These are phyloP conservation scores for Globodera rostochiensis DNA, from an alignment of 1,140 invertebrate genomes.

Conservation along the genomic window DNA sequence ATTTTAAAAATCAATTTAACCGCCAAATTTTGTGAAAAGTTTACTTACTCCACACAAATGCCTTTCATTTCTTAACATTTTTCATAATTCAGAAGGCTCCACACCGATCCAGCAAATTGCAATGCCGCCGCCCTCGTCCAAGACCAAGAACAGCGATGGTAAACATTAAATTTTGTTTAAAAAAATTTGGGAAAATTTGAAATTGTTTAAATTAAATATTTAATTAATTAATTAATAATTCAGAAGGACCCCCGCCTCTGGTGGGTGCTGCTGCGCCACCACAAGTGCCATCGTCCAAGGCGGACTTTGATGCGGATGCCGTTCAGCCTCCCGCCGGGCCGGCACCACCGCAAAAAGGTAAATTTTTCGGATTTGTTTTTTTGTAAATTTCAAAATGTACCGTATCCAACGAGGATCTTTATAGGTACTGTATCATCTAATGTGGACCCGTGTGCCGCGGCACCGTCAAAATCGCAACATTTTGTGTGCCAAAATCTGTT, in stretches of 20 bases:
- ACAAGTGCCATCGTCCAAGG: not conserved
- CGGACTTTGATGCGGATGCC: no score
- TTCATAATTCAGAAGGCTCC: no score
- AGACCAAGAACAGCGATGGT: not conserved
- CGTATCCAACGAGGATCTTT: not conserved
- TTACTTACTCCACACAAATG: no score
- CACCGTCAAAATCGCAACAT: slow-evolving; percentile 48
- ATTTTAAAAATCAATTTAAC: not conserved
- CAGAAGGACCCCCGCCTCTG: not conserved
- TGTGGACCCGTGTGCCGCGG: slow-evolving; percentile 40
- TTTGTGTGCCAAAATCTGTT: slow-evolving; percentile 57
- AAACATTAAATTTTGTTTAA: no score
- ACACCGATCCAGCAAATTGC: not conserved
- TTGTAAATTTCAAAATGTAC: no score
- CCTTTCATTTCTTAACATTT: no score
- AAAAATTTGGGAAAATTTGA: no score
- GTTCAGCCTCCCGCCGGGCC: not conserved
- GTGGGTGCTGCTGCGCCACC: not conserved
- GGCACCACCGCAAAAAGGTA: not conserved
- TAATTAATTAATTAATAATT: not conserved
- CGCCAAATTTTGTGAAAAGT: no score
- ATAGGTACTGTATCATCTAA: not conserved
- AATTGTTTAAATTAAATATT: no score
- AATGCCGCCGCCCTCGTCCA: not conserved
- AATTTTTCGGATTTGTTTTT: not conserved